Percentiles rank a stretch among this genome's conserved stretches.
Evolutionary conservation across 2,888 invertebrate species (phyloP).

Genomic region (Clostera curtula): DNA sequence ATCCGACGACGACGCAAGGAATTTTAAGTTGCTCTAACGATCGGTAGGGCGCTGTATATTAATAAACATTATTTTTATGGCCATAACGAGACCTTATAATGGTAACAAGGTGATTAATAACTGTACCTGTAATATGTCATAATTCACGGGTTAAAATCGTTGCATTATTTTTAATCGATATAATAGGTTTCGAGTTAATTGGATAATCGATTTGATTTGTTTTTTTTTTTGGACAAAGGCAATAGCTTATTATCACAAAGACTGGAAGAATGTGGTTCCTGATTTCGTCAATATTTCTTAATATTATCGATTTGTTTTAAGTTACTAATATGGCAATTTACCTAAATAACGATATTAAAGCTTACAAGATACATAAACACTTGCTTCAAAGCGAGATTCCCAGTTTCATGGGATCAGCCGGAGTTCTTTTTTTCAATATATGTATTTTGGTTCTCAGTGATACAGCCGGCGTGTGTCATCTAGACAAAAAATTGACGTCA

Average conservation of each 20-base stretch:
- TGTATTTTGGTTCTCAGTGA: too few species aligned
- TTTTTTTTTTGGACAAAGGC: constrained; percentile 8
- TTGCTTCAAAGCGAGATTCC: too few species aligned
- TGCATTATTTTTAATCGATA: constrained; percentile 19
- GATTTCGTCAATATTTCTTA: too few species aligned
- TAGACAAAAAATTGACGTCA: constrained; percentile 43
- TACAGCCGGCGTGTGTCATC: constrained; percentile 28
- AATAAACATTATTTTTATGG: constrained; percentile 29
- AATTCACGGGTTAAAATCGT: constrained; percentile 20
- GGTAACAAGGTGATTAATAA: constrained; percentile 16
- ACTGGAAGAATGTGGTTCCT: too few species aligned
- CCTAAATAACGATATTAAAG: too few species aligned
- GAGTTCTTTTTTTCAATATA: too few species aligned
- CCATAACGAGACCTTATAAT: constrained; percentile 26
- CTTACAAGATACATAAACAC: too few species aligned
- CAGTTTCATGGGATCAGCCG: too few species aligned
- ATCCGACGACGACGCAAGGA: constrained; percentile 27
- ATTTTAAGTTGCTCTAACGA: constrained; percentile 38
- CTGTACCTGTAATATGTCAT: constrained; percentile 26
- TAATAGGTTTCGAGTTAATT: constrained; percentile 8
- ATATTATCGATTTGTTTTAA: too few species aligned
- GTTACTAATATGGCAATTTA: too few species aligned
- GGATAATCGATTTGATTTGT: constrained; percentile 7
- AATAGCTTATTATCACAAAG: not conserved
- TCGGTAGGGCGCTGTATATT: constrained; percentile 23